These are phyloP conservation scores for Tachycineta bicolor DNA, from an alignment of 2,113 vertebrate species.

Conservation along the genomic window DNA sequence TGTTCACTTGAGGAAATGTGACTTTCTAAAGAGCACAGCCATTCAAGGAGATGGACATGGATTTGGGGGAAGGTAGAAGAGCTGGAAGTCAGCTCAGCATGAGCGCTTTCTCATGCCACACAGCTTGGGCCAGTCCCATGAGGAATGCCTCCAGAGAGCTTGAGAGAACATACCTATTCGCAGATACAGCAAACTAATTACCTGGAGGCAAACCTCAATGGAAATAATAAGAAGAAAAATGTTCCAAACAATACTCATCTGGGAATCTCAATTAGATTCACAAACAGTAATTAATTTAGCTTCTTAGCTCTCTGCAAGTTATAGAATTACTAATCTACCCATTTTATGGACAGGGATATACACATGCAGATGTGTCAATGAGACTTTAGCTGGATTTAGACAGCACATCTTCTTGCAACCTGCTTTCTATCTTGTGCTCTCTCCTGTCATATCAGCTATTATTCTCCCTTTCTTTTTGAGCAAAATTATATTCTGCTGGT, in stretches of 20 bases:
- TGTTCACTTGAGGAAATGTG: not conserved
- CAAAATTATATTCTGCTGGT: not conserved
- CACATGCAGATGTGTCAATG: not conserved
- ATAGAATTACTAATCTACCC: conserved; percentile 9
- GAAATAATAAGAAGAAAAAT: conserved; percentile 52
- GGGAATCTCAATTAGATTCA: conserved; percentile 51
- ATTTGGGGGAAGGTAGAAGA: not conserved
- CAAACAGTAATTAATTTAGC: conserved; percentile 60
- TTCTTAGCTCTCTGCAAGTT: not conserved
- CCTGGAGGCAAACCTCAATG: not conserved
- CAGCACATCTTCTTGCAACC: not conserved
- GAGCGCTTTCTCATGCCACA: not conserved
- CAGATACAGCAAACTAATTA: conserved; percentile 35
- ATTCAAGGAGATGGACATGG: not conserved
- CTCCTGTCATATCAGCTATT: not conserved
- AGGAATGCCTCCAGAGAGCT: not conserved
- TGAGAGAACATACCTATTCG: conserved; percentile 8
- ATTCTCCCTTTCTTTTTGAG: not conserved
- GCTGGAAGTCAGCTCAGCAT: not conserved
- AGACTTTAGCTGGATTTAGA: not conserved
- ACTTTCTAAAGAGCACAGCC: not conserved
- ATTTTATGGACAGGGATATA: not conserved
- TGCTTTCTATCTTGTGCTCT: not conserved
- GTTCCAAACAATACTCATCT: conserved; percentile 31
- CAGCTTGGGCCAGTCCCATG: not conserved